Base-by-base conservation (phyloP, 2,797 vertebrate genomes). In the Myotis daubentonii region DNA sequence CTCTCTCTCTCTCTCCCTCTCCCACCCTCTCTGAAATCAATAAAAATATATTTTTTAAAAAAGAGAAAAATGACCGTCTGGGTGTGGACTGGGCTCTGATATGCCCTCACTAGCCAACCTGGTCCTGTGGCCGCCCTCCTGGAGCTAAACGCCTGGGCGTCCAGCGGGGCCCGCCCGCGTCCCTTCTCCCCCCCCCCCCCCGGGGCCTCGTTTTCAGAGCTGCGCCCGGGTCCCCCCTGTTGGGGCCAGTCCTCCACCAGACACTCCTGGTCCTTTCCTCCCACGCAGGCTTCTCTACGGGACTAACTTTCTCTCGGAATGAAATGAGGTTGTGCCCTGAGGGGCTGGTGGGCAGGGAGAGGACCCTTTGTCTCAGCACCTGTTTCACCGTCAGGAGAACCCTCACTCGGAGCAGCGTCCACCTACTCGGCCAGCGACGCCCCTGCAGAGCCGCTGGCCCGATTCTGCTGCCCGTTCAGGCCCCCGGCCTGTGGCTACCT, bases 281-380 rank as follows among this genome's bases (percentile, higher is more conserved):
- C 79, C 47, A 17, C n/a, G 49, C 28, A 17, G 12, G 20, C n/a
- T 55, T 28, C 33, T 81, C 53, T 23, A 38, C 68, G 62, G 20
- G 41, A 89, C 92, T 80, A 83, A 79, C 23, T 33, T 38, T 22
- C 86, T 91, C 71, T 33, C 70, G n/a, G 88, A 51, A 79, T 10
- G 12, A 89, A 78, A 78, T n/a, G 51, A 94, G 65, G 65, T 23
- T 8, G 3, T 44, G 38, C 38, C 38, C 38, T 38, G 38, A 38
- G 23, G 6, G 13, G 6, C 44, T 71, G 81, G n/a, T 65, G 49
- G 25, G 10, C 28, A 68, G 47, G 10, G 33, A 33, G 1, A 15
- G 78, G 74, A 90, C 51, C 38, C 57, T 78, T 57, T 79, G 53
- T 23, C 44, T 30, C 15, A 13, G 66, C 33, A 38, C 6, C 36